Evolutionary conservation across 2,113 vertebrate genomes (phyloP).

Genomic region (Pseudolaguvia tuberculata): DNA sequence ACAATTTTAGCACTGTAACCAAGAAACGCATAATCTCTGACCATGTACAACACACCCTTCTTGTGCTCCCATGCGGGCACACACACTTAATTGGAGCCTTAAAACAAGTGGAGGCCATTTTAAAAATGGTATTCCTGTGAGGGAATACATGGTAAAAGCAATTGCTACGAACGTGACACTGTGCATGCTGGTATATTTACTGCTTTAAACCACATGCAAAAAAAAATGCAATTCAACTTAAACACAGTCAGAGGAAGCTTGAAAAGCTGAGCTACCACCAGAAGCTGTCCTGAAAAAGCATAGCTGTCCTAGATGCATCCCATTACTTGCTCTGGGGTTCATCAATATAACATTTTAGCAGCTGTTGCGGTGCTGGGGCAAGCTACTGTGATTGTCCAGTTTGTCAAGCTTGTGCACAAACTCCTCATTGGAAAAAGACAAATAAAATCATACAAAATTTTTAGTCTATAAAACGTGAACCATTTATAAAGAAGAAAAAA

Average conservation of each 20-base stretch:
- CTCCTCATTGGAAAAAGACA: too few relatives aligned
- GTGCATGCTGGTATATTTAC: not conserved
- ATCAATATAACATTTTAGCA: slow-evolving; percentile 69
- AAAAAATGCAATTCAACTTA: not conserved
- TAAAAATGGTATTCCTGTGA: slow-evolving; percentile 24
- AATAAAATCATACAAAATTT: not conserved
- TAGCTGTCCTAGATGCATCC: slow-evolving; percentile 68
- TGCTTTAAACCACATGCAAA: slow-evolving; percentile 14
- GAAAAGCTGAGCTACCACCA: slow-evolving; percentile 21
- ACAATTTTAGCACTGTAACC: slow-evolving; percentile 34
- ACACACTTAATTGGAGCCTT: slow-evolving; percentile 36
- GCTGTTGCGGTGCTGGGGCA: slow-evolving; percentile 48
- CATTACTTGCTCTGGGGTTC: slow-evolving; percentile 64
- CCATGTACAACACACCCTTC: slow-evolving; percentile 5
- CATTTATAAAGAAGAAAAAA: not conserved
- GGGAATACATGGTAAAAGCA: slow-evolving; percentile 12
- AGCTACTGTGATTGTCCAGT: too few relatives aligned
- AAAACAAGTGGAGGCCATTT: slow-evolving; percentile 17
- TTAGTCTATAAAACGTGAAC: too few relatives aligned
- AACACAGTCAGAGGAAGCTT: not conserved
- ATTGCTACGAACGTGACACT: not conserved
- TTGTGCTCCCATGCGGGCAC: not conserved
- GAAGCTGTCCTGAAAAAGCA: slow-evolving; percentile 36
- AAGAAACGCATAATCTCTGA: slow-evolving; percentile 22
- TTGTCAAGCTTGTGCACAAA: too few relatives aligned